phyloP scores from a whole-genome alignment of 2,113 vertebrate species.

The Romanogobio albipinnatus region DNA sequence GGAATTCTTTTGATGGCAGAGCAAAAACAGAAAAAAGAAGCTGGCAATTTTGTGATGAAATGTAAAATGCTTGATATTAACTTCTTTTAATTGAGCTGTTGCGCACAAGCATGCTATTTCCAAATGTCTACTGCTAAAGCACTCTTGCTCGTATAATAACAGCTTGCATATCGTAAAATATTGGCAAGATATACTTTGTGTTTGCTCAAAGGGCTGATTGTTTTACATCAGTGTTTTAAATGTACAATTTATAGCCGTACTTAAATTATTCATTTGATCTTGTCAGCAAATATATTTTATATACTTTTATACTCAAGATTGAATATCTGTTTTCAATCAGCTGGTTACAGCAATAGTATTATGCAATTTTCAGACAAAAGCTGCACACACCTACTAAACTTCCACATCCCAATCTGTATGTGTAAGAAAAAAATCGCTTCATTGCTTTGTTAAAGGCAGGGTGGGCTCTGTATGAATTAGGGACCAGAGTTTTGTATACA shows the following conservation, averaged over 20 bases:
- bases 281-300: background rate
- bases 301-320: background rate
- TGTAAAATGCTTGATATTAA: background rate
- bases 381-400: background rate
- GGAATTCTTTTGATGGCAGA: background rate
- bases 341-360: background rate
- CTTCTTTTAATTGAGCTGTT: background rate
- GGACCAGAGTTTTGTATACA: conserved; percentile 11
- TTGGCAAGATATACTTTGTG: background rate
- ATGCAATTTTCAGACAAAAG: background rate
- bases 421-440: conserved; percentile 15
- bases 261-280: background rate
- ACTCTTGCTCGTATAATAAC: background rate
- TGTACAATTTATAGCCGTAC: background rate
- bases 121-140: background rate
- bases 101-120: background rate
- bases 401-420: background rate
- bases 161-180: background rate
- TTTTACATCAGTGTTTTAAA: background rate
- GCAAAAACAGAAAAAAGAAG: background rate
- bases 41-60: background rate
- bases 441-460: conserved; percentile 25
- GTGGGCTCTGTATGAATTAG: conserved; percentile 22
- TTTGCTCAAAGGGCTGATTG: background rate
- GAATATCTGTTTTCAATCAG: background rate